phyloP scores from a whole-genome alignment of 2,113 vertebrate species.

The Vidua chalybeata region DNA sequence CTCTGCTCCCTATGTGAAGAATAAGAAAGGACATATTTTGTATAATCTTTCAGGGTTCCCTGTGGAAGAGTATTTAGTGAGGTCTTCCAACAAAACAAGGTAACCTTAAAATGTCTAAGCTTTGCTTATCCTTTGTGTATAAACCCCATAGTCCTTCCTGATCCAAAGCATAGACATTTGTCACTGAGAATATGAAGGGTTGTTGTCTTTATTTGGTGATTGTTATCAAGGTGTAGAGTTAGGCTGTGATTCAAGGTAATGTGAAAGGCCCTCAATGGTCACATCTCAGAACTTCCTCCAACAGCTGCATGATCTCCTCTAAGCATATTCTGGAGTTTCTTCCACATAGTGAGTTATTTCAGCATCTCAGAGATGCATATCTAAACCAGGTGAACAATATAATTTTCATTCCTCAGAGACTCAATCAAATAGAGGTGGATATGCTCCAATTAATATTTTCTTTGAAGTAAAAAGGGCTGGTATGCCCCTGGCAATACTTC shows the following conservation, averaged over 20 bases:
- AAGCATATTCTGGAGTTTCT: not conserved
- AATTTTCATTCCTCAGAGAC: not conserved
- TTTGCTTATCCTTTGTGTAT: not conserved
- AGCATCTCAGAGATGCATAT: not conserved
- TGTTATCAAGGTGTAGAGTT: not conserved
- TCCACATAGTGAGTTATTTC: not conserved
- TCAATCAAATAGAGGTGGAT: not conserved
- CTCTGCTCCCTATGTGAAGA: constrained; percentile 46
- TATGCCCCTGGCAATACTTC: not conserved
- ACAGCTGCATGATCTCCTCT: not conserved
- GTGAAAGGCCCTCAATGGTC: not conserved
- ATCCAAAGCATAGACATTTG: not conserved
- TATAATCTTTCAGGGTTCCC: constrained; percentile 69
- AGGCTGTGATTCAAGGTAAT: not conserved
- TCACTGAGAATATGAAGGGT: not conserved
- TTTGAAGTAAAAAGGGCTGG: not conserved
- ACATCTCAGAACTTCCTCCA: not conserved
- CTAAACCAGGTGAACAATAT: not conserved
- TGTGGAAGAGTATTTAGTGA: constrained; percentile 72
- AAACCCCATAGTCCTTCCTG: not conserved
- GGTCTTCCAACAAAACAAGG: constrained; percentile 57
- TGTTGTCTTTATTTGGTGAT: not conserved
- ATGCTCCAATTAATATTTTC: not conserved
- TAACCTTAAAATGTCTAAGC: not conserved
- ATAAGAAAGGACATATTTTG: constrained; percentile 50